Evolutionary conservation across 2,888 invertebrate genomes (phyloP), one percentile per base, ranked within the genome.

Genomic region (Scaptomyza flava): DNA sequence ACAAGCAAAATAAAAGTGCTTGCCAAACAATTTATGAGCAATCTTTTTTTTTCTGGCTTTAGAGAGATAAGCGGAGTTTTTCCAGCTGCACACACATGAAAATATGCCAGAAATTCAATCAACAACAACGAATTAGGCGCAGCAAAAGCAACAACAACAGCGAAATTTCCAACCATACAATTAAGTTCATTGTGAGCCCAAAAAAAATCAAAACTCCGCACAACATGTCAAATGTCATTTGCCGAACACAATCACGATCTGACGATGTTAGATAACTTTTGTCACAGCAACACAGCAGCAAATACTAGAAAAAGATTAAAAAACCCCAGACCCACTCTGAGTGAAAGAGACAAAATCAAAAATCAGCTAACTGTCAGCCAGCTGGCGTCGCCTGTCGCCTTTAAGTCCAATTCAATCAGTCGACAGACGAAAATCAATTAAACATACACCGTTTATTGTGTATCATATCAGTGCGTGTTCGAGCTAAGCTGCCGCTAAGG

Each of bases 201-300:
- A 45, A 8, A 72, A 67, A 38, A 57, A 23, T 23, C 3, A 64
- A 61, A 71, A 75, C 65, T 57, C 75, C 84, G 66, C 76, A 77
- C 68, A 89, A 89, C 89, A 85, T 85, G 84, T 85, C 84, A 85
- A 85, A 85, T 89, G 84, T 89, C 89, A 89, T 84, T 89, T 89
- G 79, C 66, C 65, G 68, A 30, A 77, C 81, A 79, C 81, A 79
- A 81, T 89, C 89, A 83, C 88, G 88, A 88, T 86, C 72, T 56
- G 61, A 81, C 59, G 53, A 71, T 70, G 76, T 87, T 84, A 76
- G 87, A 81, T 83, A 84, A 89, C 58, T 71, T 41, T 71, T 61
- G 45, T 47, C n/a, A 9, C 58, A 60, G 33, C 17, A 54, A 60
- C 50, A n/a, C 30, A 52, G 23, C 36, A 46, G 60, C 43, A 66